phyloP scores from a whole-genome alignment of 2,888 invertebrate species.

The Exocentrus adspersus region DNA sequence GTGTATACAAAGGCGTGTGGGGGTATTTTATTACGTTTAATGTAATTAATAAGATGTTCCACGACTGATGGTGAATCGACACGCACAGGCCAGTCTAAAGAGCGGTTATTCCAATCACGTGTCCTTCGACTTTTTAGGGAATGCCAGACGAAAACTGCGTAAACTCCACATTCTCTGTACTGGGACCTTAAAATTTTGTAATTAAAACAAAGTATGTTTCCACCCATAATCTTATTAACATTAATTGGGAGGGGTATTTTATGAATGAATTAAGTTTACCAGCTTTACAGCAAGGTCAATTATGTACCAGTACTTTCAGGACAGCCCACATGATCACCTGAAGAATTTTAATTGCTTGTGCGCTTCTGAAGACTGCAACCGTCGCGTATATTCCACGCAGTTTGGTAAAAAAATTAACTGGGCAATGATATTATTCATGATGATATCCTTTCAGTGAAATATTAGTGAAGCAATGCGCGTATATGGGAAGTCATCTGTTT shows the following conservation, averaged over 20 bases:
- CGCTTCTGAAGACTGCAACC: constrained; percentile 21
- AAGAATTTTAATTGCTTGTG: constrained; percentile 46
- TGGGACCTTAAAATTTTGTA: no score
- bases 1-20: constrained; percentile 34
- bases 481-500: no score
- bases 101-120: constrained; percentile 5
- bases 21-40: constrained; percentile 44
- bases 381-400: constrained; percentile 11
- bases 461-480: no score
- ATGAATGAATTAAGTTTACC: constrained; percentile 2
- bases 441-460: no score
- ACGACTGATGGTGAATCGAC: constrained; percentile 36
- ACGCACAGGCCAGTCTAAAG: constrained; percentile 32
- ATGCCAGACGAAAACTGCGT: background rate
- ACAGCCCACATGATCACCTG: constrained; percentile 30
- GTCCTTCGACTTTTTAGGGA: constrained; percentile 8
- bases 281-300: constrained; percentile 28
- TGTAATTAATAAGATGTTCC: constrained; percentile 44
- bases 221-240: background rate
- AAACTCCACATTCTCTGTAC: no score
- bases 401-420: no score
- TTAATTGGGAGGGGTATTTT: background rate
- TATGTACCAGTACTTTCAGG: constrained; percentile 22
- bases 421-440: no score
- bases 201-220: no score